phyloP scores from a whole-genome alignment of 2,888 invertebrate genomes.

The Apodemia hepburni region DNA sequence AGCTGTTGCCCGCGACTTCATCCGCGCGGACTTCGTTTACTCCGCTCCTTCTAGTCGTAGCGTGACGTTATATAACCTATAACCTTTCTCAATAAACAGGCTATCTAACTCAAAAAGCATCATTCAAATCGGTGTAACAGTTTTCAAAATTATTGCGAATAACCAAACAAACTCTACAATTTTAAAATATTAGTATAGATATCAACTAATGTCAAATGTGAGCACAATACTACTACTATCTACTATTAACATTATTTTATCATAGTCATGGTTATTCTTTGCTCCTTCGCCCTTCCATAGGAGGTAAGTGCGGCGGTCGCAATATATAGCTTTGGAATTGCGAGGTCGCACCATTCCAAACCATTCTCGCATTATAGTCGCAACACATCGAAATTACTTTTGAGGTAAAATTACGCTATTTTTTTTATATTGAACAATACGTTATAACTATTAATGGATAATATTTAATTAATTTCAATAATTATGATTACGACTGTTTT shows the following conservation, averaged over 20 bases:
- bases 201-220: too few species aligned
- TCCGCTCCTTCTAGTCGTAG: too few species aligned
- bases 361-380: conserved; percentile 38
- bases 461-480: neutral
- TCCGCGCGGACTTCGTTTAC: too few species aligned
- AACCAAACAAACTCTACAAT: too few species aligned
- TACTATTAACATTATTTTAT: neutral
- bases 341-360: conserved; percentile 46
- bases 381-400: conserved; percentile 32
- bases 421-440: neutral
- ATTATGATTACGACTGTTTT: neutral
- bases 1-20: too few species aligned
- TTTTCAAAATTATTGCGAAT: too few species aligned
- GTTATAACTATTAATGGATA: neutral
- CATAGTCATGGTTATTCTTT: conserved; percentile 34
- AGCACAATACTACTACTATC: too few species aligned
- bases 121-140: too few species aligned
- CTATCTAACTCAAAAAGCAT: too few species aligned
- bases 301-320: conserved; percentile 34
- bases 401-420: conserved; percentile 33
- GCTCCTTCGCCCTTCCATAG: conserved; percentile 55
- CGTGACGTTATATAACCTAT: too few species aligned
- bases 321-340: conserved; percentile 49
- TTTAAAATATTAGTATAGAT: too few species aligned
- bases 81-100: too few species aligned